Evolutionary conservation across 1,140 invertebrate species (phyloP).

Genomic region (Drosophila triauraria): DNA sequence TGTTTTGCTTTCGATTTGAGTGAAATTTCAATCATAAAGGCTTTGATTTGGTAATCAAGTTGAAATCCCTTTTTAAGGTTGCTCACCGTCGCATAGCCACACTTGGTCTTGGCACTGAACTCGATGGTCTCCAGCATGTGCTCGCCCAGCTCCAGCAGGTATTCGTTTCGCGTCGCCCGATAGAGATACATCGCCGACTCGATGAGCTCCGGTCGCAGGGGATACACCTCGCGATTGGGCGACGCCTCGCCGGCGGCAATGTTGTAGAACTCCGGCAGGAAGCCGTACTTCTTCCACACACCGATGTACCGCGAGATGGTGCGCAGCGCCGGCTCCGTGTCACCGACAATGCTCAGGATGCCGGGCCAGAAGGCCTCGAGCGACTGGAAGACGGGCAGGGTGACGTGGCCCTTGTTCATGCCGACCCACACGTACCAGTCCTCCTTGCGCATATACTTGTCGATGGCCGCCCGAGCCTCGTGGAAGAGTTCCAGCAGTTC

Average conservation of each 20-base stretch:
- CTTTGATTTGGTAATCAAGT: background rate
- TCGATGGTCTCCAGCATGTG: conserved; percentile 95
- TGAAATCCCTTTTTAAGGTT: background rate
- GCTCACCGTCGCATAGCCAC: conserved; percentile 98
- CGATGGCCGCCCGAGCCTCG: conserved; percentile 92
- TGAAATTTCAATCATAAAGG: too few relatives aligned
- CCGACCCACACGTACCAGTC: conserved; percentile 99
- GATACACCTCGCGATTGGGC: conserved; percentile 95
- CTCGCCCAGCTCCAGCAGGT: conserved; percentile 94
- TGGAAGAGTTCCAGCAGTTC: conserved; percentile 96
- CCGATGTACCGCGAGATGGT: conserved; percentile 98
- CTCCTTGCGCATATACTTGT: conserved; percentile 95
- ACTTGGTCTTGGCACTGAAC: conserved; percentile 95
- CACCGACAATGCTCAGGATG: conserved; percentile 95
- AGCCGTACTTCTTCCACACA: conserved; percentile 98
- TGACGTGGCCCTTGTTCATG: conserved; percentile 97
- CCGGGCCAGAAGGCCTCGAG: conserved; percentile 99
- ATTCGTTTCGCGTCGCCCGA: conserved; percentile 96
- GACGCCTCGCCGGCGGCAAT: conserved; percentile 94
- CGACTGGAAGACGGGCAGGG: conserved; percentile 98
- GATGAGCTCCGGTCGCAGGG: conserved; percentile 96
- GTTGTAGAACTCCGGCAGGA: conserved; percentile 99
- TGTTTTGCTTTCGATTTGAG: too few relatives aligned
- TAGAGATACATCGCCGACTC: conserved; percentile 99
- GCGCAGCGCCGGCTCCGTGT: conserved; percentile 95